Evolutionary conservation across 1,140 invertebrate genomes (phyloP).

Genomic region (Drosophila pruinosa): DNA sequence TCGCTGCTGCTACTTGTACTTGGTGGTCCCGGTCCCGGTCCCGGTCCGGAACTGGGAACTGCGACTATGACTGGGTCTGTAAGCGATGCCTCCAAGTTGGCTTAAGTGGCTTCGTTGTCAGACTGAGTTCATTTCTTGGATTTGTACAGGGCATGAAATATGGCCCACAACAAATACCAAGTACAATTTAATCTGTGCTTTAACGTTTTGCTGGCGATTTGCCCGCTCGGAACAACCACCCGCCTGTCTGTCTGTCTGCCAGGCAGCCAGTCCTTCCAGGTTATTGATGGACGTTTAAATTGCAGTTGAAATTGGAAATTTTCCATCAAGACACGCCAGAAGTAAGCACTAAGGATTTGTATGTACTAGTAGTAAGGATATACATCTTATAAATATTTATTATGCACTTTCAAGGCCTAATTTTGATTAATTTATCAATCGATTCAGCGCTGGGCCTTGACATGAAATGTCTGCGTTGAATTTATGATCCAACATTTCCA

Average conservation of each 20-base stretch:
- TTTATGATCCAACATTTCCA: slow-evolving; percentile 64
- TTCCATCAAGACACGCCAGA: slow-evolving; percentile 26
- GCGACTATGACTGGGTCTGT: background rate
- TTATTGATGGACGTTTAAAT: slow-evolving; percentile 77
- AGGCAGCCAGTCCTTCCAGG: background rate
- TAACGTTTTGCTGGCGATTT: slow-evolving; percentile 34
- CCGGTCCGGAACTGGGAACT: background rate
- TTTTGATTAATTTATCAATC: slow-evolving; percentile 78
- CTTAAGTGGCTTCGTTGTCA: slow-evolving; percentile 78
- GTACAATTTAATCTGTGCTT: slow-evolving; percentile 50
- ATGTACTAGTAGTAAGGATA: slow-evolving; percentile 20
- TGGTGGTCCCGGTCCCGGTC: background rate
- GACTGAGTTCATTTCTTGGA: slow-evolving; percentile 51
- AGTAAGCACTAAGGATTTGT: slow-evolving; percentile 2
- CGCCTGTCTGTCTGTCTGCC: background rate
- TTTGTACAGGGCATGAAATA: slow-evolving; percentile 45
- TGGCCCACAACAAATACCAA: slow-evolving; percentile 35
- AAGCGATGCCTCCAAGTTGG: slow-evolving; percentile 34
- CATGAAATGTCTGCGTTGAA: slow-evolving; percentile 63
- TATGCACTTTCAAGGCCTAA: slow-evolving; percentile 70
- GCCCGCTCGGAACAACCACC: background rate
- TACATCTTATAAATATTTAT: slow-evolving; percentile 73
- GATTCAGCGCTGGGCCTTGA: slow-evolving; percentile 67
- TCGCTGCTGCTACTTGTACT: background rate
- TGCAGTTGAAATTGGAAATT: slow-evolving; percentile 71